A percentile compares a stretch with the other conserved stretches of the same genome.
Conservation (phyloP, 2,888 invertebrate species). For the Maniola hyperantus region DNA sequence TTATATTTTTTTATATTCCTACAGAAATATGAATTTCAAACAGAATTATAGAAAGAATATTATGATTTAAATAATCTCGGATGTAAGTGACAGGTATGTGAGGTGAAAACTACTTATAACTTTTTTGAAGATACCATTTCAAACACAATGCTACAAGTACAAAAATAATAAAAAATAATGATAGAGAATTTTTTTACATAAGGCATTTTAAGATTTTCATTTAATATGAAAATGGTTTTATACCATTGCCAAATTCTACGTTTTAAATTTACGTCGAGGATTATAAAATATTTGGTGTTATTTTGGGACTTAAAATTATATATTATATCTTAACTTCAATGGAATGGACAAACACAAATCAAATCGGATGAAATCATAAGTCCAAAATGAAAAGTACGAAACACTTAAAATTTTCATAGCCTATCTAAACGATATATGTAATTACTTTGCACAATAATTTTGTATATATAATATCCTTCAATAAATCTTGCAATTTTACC, state of each 20-base stretch:
- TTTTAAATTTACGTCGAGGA: slow-evolving; percentile 53
- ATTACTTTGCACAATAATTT: slow-evolving; percentile 57
- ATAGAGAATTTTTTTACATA: slow-evolving; percentile 43
- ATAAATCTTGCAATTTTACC: slow-evolving; percentile 69
- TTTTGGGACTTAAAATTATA: slow-evolving; percentile 70
- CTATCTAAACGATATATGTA: slow-evolving; percentile 70
- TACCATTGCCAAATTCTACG: slow-evolving; percentile 50
- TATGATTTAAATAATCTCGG: not conserved
- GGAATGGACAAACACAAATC: slow-evolving; percentile 50
- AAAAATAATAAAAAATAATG: slow-evolving; percentile 40
- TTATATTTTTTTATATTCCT: slow-evolving; percentile 18
- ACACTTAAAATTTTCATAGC: slow-evolving; percentile 62
- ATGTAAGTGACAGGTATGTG: slow-evolving; percentile 10
- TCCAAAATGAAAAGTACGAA: slow-evolving; percentile 40
- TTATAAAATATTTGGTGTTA: slow-evolving; percentile 65
- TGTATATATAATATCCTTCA: slow-evolving; percentile 67
- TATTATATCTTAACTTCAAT: slow-evolving; percentile 53
- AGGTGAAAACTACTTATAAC: slow-evolving; percentile 17
- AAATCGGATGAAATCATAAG: slow-evolving; percentile 40
- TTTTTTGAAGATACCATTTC: slow-evolving; percentile 47
- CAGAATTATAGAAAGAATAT: not conserved
- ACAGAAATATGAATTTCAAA: slow-evolving; percentile 24
- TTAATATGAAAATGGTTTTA: slow-evolving; percentile 44
- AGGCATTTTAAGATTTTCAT: slow-evolving; percentile 49
- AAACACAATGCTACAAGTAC: slow-evolving; percentile 51